Conservation (phyloP, 1,140 invertebrate species). For the Megalopta genalis region DNA sequence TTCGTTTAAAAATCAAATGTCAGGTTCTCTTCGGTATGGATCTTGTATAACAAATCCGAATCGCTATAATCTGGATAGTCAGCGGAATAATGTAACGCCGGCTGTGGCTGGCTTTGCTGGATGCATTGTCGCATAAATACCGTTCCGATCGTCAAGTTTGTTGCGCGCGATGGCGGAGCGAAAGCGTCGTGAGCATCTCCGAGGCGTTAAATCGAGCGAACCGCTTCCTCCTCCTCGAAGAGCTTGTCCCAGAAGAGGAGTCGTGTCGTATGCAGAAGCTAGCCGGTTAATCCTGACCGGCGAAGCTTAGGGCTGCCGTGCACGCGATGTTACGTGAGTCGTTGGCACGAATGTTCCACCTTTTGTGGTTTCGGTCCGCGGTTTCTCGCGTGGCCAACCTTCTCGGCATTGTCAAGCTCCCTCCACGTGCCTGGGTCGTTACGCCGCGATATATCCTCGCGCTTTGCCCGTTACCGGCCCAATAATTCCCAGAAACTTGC, state of each 20-base stretch:
- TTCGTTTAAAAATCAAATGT: too few species aligned
- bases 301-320: slow-evolving; percentile 52
- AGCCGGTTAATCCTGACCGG: neutral
- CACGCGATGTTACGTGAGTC: slow-evolving; percentile 68
- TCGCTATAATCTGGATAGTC: too few species aligned
- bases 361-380: slow-evolving; percentile 45
- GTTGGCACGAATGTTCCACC: slow-evolving; percentile 49
- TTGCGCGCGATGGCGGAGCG: neutral
- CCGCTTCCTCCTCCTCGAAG: slow-evolving; percentile 14
- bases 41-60: too few species aligned
- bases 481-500: neutral
- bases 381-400: slow-evolving; percentile 30
- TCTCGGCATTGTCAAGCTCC: slow-evolving; percentile 3
- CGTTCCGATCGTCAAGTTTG: neutral
- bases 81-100: too few species aligned
- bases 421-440: neutral
- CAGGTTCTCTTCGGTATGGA: too few species aligned
- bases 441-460: neutral
- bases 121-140: too few species aligned
- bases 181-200: slow-evolving; percentile 1
- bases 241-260: neutral
- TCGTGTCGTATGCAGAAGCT: slow-evolving; percentile 38
- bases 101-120: too few species aligned
- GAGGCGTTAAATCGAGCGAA: neutral
- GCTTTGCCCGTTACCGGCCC: slow-evolving; percentile 9